A percentile compares a stretch with the other conserved stretches of the same genome.
Conservation (phyloP, 1,140 invertebrate genomes). For the Zaprionus davidi region DNA sequence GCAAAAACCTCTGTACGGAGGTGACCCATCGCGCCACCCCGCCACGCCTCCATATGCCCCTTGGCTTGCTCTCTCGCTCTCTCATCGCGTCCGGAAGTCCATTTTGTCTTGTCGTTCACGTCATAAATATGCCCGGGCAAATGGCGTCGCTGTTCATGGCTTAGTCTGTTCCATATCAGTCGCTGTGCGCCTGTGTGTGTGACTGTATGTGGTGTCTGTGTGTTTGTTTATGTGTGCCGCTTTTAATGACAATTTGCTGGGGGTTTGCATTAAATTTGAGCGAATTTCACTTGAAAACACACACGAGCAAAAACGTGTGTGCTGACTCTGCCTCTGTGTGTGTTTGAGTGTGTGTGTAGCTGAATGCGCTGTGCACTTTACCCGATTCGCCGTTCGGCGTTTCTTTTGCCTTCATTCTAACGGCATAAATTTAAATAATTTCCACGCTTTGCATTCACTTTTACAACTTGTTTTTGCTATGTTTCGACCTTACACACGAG, state of each 20-base stretch:
- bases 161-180: constrained; percentile 38
- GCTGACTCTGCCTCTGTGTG: background rate
- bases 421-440: constrained; percentile 78
- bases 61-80: background rate
- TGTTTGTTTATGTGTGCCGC: constrained; percentile 59
- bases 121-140: constrained; percentile 75
- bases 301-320: constrained; percentile 31
- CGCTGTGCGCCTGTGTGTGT: constrained; percentile 18
- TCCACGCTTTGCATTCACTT: constrained; percentile 55
- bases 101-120: constrained; percentile 83
- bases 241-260: constrained; percentile 81
- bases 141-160: constrained; percentile 72
- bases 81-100: constrained; percentile 63
- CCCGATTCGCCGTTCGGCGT: constrained; percentile 12
- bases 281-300: constrained; percentile 73
- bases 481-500: constrained; percentile 10
- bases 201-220: constrained; percentile 7
- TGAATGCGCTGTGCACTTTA: constrained; percentile 22
- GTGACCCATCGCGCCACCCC: background rate
- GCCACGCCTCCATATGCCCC: too few species aligned
- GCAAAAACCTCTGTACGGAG: constrained; percentile 54
- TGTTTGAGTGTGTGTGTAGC: background rate
- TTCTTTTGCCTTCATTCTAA: constrained; percentile 34
- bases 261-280: constrained; percentile 74
- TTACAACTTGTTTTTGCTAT: constrained; percentile 45